These are phyloP conservation scores for Phyllostomus discolor DNA, from an alignment of 2,113 vertebrate species.

Conservation along the genomic window DNA sequence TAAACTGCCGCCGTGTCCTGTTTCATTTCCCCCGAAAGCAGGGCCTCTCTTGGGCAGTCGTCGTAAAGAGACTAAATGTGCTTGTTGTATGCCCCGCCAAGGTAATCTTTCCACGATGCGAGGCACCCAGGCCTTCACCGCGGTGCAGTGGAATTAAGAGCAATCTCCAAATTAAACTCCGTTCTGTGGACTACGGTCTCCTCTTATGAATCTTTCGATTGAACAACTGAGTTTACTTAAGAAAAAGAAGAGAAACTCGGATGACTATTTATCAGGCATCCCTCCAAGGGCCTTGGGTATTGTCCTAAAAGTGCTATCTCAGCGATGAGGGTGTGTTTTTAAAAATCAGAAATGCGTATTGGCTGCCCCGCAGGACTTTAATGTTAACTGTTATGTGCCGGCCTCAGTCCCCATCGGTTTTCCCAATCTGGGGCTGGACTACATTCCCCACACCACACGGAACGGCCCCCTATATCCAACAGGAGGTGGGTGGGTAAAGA, in stretches of 20 bases:
- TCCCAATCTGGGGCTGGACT: too few relatives aligned
- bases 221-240: constrained; percentile 20
- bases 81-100: neutral
- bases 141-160: neutral
- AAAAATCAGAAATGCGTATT: neutral
- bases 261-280: neutral
- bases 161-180: neutral
- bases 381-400: constrained; percentile 1
- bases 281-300: neutral
- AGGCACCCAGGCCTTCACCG: neutral
- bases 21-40: neutral
- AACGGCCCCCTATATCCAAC: too few relatives aligned
- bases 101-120: neutral
- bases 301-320: constrained; percentile 12
- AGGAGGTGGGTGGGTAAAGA: too few relatives aligned
- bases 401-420: too few relatives aligned
- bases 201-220: constrained; percentile 33
- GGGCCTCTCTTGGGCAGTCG: neutral
- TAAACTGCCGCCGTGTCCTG: neutral
- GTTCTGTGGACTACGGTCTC: neutral
- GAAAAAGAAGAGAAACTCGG: constrained; percentile 24
- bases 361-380: neutral
- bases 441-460: too few relatives aligned
- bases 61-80: neutral
- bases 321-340: neutral